Conservation (phyloP, 2,888 invertebrate species). For the Bombylius discolor region DNA sequence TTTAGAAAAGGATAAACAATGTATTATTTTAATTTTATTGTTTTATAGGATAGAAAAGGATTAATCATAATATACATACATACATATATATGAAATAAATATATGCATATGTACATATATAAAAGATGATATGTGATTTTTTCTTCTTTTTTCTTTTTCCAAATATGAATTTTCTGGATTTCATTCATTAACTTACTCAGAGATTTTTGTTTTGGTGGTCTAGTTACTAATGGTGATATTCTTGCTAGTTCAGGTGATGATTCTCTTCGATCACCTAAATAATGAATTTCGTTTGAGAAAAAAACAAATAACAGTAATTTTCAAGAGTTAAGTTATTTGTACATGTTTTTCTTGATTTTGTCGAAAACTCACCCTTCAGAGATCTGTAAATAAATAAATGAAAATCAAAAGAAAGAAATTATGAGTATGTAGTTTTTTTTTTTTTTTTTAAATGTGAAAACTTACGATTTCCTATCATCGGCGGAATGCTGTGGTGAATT, state of each 20-base stretch:
- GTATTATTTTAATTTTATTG: too few species aligned
- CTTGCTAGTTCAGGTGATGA: conserved; percentile 70
- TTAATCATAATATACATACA: too few species aligned
- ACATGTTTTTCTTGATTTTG: too few species aligned
- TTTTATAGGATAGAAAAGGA: too few species aligned
- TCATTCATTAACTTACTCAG: conserved; percentile 21
- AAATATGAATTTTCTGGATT: conserved; percentile 11
- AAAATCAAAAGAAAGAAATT: not conserved
- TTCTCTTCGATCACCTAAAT: conserved; percentile 39
- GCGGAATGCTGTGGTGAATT: conserved; percentile 62
- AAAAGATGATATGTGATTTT: not conserved
- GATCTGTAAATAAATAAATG: not conserved
- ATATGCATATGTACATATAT: not conserved
- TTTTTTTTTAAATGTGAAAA: not conserved
- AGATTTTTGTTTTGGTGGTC: conserved; percentile 61
- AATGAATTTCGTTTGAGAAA: not conserved
- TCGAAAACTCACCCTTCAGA: not conserved
- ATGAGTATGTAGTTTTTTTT: not conserved
- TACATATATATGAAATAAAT: too few species aligned
- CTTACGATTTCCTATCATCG: conserved; percentile 51
- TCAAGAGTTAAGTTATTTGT: too few species aligned
- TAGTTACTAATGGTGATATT: conserved; percentile 69
- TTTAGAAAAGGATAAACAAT: too few species aligned
- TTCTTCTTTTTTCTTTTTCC: not conserved
- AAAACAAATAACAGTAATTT: too few species aligned